phyloP scores from a whole-genome alignment of 2,888 invertebrate genomes.

The Hermaeophaga mercurialis region DNA sequence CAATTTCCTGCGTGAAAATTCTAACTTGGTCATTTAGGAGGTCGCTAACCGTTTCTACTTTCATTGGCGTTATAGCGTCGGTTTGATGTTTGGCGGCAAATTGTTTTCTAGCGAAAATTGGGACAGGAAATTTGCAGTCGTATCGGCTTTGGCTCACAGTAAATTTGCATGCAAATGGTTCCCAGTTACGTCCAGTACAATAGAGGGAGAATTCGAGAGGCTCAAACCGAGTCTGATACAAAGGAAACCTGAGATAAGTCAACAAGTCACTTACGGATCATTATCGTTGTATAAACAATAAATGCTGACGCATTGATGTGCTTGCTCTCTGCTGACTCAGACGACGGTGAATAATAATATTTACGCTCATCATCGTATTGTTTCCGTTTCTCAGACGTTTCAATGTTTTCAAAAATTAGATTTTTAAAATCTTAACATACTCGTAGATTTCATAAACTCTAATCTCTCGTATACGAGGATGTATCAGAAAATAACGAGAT shows the following conservation, averaged over 20 bases:
- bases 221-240: neutral
- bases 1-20: constrained; percentile 5
- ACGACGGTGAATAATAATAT: too few relatives aligned
- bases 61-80: constrained; percentile 8
- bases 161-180: constrained; percentile 26
- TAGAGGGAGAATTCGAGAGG: neutral
- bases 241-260: constrained; percentile 12
- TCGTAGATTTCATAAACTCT: too few relatives aligned
- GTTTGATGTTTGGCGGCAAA: constrained; percentile 28
- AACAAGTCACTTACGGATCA: constrained; percentile 3
- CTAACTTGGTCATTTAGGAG: constrained; percentile 7
- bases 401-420: too few relatives aligned
- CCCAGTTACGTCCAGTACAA: constrained; percentile 7
- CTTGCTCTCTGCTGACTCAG: neutral
- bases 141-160: constrained; percentile 2
- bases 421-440: too few relatives aligned
- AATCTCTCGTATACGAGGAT: too few relatives aligned
- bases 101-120: constrained; percentile 34
- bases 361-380: too few relatives aligned
- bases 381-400: too few relatives aligned
- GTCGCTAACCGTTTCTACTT: neutral
- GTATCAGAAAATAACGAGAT: too few relatives aligned
- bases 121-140: constrained; percentile 29
- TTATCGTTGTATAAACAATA: neutral
- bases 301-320: too few relatives aligned